Base-by-base conservation (phyloP, 2,888 invertebrate genomes). In the Chironomus tentans region DNA sequence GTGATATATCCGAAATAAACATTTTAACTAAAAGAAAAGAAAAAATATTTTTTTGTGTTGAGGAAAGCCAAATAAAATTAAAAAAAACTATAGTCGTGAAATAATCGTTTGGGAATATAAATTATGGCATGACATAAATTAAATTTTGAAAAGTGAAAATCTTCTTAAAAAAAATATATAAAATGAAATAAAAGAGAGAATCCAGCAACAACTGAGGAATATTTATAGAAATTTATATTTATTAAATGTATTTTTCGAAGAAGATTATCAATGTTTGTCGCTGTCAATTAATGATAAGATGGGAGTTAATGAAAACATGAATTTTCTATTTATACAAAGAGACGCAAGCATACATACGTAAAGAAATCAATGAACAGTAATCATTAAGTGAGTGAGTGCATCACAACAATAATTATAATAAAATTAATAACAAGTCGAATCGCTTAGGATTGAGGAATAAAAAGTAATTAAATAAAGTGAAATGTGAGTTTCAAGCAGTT, bases 261-360 rank as follows among this genome's bases (percentile, higher is more conserved):
- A 28, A 50, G 72, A 72, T 72, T 72, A 72, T 72, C 72, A 72
- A 46, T 65, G 62, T 72, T 72, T 72, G 72, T 72, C 72, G 61
- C 62, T 72, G 72, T 72, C 72, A 72, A 72, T 72, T 72, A 62
- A 72, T 72, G 72, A 72, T 72, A 72, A 72, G 72, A 61, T 10
- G 38, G 28, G 65, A 22, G 24, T 21, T 22, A 38, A 38, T 38
- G 38, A 38, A 38, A 38, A 10, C 38, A 38, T 38, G 38, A 38
- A 7, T 38, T 38, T 38, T 38, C 38, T 38, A 38, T 38, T 38
- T 38, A 38, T 38, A 38, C 10, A 38, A 38, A 10, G 38, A 38
- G 28, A 28, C 5, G n/a, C 1, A 28, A 4, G 38, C 38, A 38
- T 38, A 38, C 38, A 38, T 38, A 38, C 7, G 38, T 38, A 38